Percentiles rank a stretch among this genome's conserved stretches.
Conservation (phyloP, 2,113 vertebrate genomes). For the Sturnus vulgaris region DNA sequence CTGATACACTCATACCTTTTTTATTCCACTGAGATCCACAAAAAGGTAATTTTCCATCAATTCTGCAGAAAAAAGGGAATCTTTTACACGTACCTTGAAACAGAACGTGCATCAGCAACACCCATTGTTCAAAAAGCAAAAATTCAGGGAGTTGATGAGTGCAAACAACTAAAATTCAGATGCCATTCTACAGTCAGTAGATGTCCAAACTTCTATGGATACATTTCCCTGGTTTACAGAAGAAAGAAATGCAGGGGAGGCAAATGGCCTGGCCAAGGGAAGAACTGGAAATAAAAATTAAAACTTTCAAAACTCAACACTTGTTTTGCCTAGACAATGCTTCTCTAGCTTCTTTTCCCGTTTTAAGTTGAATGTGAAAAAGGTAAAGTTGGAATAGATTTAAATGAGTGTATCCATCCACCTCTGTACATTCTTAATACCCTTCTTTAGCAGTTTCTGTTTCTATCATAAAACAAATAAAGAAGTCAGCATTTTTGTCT, state of each 20-base stretch:
- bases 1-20: accelerated
- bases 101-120: not conserved
- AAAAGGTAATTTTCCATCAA: not conserved
- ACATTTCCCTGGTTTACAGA: not conserved
- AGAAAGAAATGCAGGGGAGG: not conserved
- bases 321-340: not conserved
- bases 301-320: not conserved
- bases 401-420: not conserved
- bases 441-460: not conserved
- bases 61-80: not conserved
- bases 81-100: not conserved
- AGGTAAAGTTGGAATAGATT: not conserved
- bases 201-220: not conserved
- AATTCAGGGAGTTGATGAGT: not conserved
- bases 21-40: not conserved
- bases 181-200: not conserved
- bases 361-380: not conserved
- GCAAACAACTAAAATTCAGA: not conserved
- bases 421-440: not conserved
- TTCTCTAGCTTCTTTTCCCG: not conserved
- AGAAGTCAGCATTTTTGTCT: not conserved
- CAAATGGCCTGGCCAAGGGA: not conserved
- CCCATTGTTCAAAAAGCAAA: not conserved
- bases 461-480: not conserved
- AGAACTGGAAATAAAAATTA: not conserved